Evolutionary conservation across 2,113 vertebrate genomes (phyloP), one percentile per base, ranked within the genome.

Genomic region (Nettapus auritus): DNA sequence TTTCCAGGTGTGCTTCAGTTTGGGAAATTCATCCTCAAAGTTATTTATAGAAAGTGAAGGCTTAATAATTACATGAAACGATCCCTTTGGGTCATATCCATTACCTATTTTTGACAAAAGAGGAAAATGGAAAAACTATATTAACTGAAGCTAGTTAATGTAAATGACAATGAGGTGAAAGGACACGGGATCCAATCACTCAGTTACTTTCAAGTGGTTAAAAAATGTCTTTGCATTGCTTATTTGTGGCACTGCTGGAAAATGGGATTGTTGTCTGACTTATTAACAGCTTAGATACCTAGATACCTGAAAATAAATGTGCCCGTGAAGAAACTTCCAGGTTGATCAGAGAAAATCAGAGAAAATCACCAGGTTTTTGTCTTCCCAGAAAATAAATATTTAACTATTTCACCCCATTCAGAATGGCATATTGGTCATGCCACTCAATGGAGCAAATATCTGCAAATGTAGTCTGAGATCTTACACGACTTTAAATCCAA

Each of bases 41-140:
- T 62, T 86, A 88, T 91, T 88, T 94, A 34, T 83, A 48, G 95
- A 59, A 91, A 57, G 22, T 6, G 4, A n/a, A 82, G 6, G 82
- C 26, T 93, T 91, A 80, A 82, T 93, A 66, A 89, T 94, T 94
- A 84, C 71, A 36, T 40, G 25, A 23, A 87, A 91, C 3, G 11
- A 40, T 86, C 71, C 75, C 71, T 93, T 48, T 80, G 85, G 82
- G 89, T 88, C 34, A 48, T 52, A 82, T 57, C 67, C 21, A 4
- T 86, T 34, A 68, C 63, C 36, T 77, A 1, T 6, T 93, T 79
- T 66, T 85, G 75, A 80, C 28, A 16, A 53, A 42, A 74, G 16
- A 19, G 75, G 53, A 52, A 88, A 23, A 77, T 70, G 90, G 88
- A 74, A 88, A 93, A 86, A 66, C 20, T 4, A 2, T 62, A 91